A percentile compares a stretch with the other conserved stretches of the same genome.
phyloP scores from a whole-genome alignment of 2,888 invertebrate genomes.

The Antitype chi region DNA sequence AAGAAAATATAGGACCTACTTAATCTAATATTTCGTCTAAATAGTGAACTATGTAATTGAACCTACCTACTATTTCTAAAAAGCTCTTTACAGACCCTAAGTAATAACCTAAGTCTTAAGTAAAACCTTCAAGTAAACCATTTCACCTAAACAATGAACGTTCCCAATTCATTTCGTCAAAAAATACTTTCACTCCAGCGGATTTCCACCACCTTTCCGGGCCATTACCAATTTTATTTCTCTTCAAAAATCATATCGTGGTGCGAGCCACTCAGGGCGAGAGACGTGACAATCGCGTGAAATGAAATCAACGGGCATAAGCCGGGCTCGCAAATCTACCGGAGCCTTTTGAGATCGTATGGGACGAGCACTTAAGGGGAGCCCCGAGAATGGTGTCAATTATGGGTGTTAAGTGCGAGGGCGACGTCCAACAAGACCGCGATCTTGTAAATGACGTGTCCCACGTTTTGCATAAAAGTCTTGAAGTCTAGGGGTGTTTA shows the following conservation, averaged over 20 bases:
- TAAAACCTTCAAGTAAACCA: conserved; percentile 40
- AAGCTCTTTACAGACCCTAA: not conserved
- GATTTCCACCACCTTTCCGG: conserved; percentile 83
- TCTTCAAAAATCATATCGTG: conserved; percentile 85
- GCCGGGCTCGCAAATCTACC: conserved; percentile 86
- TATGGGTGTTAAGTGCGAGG: conserved; percentile 87
- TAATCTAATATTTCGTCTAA: not conserved
- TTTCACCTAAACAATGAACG: conserved; percentile 58
- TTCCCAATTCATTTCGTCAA: conserved; percentile 71
- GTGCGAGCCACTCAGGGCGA: conserved; percentile 82
- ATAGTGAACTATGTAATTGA: not conserved
- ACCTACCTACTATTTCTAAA: not conserved
- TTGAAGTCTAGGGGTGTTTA: conserved; percentile 59
- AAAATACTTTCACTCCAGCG: conserved; percentile 74
- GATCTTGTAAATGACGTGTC: conserved; percentile 64
- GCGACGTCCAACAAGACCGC: conserved; percentile 62
- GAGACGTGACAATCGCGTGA: conserved; percentile 88
- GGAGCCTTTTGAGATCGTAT: conserved; percentile 82
- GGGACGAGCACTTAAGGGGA: conserved; percentile 87
- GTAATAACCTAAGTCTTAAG: conserved; percentile 4
- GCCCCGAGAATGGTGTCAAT: conserved; percentile 88
- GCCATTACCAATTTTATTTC: conserved; percentile 90
- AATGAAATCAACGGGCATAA: conserved; percentile 89
- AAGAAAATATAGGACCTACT: not conserved
- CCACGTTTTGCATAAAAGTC: conserved; percentile 71